Percentiles rank a stretch among this genome's conserved stretches.
Conservation (phyloP, 1,140 invertebrate genomes). For the Vollenhovia emeryi region DNA sequence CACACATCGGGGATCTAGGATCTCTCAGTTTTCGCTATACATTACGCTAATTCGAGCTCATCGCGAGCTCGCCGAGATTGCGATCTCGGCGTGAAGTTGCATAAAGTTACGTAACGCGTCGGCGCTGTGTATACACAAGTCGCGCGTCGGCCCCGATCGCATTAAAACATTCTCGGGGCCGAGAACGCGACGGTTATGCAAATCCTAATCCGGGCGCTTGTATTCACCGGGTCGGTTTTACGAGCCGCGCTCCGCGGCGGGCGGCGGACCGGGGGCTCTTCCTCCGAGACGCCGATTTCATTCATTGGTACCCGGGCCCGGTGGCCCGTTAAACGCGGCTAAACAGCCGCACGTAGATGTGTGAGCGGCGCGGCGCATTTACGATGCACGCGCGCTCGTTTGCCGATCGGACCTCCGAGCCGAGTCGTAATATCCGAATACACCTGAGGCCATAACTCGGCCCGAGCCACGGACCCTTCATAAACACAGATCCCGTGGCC, state of each 20-base stretch:
- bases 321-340: background rate
- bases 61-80: background rate
- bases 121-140: constrained; percentile 24
- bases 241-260: background rate
- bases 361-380: no score
- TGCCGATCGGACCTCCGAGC: constrained; percentile 64
- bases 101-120: constrained; percentile 34
- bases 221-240: constrained; percentile 44
- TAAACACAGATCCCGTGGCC: constrained; percentile 77
- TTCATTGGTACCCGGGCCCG: constrained; percentile 42
- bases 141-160: constrained; percentile 17
- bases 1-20: background rate
- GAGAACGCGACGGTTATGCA: constrained; percentile 40
- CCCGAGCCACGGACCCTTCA: constrained; percentile 75
- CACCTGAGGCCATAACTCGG: constrained; percentile 81
- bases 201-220: constrained; percentile 30
- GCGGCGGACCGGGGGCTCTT: background rate
- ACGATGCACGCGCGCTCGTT: constrained; percentile 44
- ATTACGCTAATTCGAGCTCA: constrained; percentile 11
- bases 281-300: constrained; percentile 34
- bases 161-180: constrained; percentile 31
- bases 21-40: background rate
- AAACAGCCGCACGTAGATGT: constrained; percentile 2
- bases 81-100: constrained; percentile 13
- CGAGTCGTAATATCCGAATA: constrained; percentile 76